Conservation (phyloP, 37 sponge, comb jelly and placozoan species). For the Ephydatia muelleri region DNA sequence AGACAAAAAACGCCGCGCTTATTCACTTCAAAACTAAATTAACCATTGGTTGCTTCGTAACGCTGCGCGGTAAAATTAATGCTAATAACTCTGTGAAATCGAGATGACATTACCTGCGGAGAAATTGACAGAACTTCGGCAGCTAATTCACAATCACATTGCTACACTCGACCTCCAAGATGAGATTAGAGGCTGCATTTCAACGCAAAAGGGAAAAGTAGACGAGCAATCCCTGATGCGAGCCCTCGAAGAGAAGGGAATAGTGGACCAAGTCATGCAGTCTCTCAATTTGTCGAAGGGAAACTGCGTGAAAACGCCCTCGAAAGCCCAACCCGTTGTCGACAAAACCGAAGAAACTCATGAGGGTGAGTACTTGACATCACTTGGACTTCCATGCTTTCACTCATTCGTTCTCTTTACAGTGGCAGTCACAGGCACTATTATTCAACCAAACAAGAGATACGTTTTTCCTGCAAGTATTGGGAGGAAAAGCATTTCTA, state of each 20-base stretch:
- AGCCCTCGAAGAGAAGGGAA: slow-evolving; percentile 61
- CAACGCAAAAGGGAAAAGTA: neutral
- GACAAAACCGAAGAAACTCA: neutral
- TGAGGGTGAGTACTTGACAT: neutral
- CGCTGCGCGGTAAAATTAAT: neutral
- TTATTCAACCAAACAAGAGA: slow-evolving; percentile 21
- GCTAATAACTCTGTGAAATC: neutral
- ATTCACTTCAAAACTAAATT: neutral
- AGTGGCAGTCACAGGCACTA: neutral
- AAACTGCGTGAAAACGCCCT: neutral
- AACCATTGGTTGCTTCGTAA: neutral
- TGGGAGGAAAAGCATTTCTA: slow-evolving; percentile 85
- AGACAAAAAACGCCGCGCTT: neutral
- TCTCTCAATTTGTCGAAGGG: slow-evolving; percentile 38
- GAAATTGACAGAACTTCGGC: slow-evolving; percentile 69
- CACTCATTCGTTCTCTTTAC: neutral
- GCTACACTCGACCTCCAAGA: slow-evolving; percentile 39
- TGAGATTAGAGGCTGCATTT: slow-evolving; percentile 51
- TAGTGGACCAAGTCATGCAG: slow-evolving; percentile 80
- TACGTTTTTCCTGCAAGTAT: slow-evolving; percentile 70
- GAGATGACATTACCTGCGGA: slow-evolving; percentile 60
- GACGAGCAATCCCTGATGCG: slow-evolving; percentile 49
- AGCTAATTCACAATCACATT: slow-evolving; percentile 67
- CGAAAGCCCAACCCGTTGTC: neutral
- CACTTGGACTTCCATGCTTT: neutral